Evolutionary conservation across 2,888 invertebrate genomes (phyloP).

Genomic region (Ormyrus labotus): DNA sequence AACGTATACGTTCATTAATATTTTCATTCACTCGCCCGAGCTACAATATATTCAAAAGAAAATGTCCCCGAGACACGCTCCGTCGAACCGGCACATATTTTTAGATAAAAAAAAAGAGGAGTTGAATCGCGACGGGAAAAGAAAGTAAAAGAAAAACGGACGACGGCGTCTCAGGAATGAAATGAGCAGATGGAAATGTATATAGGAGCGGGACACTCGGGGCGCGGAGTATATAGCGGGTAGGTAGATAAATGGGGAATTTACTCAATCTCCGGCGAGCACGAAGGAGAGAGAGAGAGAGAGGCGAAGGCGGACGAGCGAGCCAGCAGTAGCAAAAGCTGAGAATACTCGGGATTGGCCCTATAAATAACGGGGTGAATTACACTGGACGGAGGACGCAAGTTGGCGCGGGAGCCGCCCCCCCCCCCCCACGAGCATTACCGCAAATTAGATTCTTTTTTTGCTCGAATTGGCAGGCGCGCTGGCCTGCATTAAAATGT

Average conservation of each 20-base stretch:
- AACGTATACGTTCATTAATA: too few relatives aligned
- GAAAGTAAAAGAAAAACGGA: not conserved
- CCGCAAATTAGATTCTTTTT: slow-evolving; percentile 63
- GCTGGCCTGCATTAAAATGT: slow-evolving; percentile 33
- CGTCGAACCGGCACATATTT: slow-evolving; percentile 23
- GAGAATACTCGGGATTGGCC: slow-evolving; percentile 58
- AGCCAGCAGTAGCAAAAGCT: slow-evolving; percentile 8
- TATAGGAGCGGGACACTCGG: slow-evolving; percentile 44
- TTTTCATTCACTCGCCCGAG: too few relatives aligned
- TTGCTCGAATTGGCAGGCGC: slow-evolving; percentile 30
- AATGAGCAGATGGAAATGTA: slow-evolving; percentile 40
- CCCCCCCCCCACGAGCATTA: slow-evolving; percentile 55
- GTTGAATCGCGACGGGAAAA: not conserved
- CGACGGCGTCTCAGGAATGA: slow-evolving; percentile 29
- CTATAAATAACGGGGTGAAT: slow-evolving; percentile 62
- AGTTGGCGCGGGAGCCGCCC: slow-evolving; percentile 18
- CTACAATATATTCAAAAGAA: not conserved
- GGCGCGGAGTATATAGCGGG: slow-evolving; percentile 42
- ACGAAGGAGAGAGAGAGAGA: slow-evolving; percentile 36
- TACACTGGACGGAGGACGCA: slow-evolving; percentile 45
- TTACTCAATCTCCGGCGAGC: slow-evolving; percentile 62
- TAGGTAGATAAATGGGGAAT: slow-evolving; percentile 62
- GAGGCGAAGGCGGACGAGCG: slow-evolving; percentile 21
- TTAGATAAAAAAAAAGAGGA: slow-evolving; percentile 36
- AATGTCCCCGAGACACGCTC: slow-evolving; percentile 4